These are phyloP conservation scores for Cololabis saira DNA, from an alignment of 2,113 vertebrate genomes.

Conservation along the genomic window DNA sequence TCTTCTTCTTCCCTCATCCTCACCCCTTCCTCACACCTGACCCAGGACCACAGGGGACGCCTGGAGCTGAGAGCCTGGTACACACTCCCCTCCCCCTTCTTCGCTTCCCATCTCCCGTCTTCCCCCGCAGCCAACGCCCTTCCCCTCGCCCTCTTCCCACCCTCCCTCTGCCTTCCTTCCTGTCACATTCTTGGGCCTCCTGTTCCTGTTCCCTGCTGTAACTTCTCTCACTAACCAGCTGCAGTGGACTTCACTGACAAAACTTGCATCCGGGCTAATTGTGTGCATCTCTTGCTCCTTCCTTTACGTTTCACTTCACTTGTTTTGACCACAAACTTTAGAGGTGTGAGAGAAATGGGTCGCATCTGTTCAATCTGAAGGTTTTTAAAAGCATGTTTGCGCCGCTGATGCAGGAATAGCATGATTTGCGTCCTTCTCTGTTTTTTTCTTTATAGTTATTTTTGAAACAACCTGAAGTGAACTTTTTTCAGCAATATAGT, in stretches of 20 bases:
- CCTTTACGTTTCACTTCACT: conserved; percentile 4
- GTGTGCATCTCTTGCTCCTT: conserved; percentile 8
- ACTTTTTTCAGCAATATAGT: too few relatives aligned
- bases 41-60: conserved; percentile 86
- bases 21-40: conserved; percentile 82
- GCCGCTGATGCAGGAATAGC: neutral
- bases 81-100: conserved; percentile 56
- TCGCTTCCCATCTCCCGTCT: conserved; percentile 31
- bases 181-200: conserved; percentile 36
- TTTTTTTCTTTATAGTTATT: neutral
- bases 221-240: conserved; percentile 35
- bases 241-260: conserved; percentile 4
- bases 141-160: conserved; percentile 51
- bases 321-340: neutral
- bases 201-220: conserved; percentile 9
- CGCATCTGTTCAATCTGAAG: conserved; percentile 2
- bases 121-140: conserved; percentile 74
- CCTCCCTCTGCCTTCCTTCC: conserved; percentile 39
- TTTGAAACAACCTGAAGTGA: neutral
- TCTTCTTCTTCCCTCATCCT: conserved; percentile 70
- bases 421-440: conserved; percentile 59
- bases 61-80: conserved; percentile 87
- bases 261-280: neutral
- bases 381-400: conserved; percentile 28
- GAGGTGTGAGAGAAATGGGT: neutral